Conservation (phyloP, 2,797 vertebrate genomes). For the Salmo trutta region DNA sequence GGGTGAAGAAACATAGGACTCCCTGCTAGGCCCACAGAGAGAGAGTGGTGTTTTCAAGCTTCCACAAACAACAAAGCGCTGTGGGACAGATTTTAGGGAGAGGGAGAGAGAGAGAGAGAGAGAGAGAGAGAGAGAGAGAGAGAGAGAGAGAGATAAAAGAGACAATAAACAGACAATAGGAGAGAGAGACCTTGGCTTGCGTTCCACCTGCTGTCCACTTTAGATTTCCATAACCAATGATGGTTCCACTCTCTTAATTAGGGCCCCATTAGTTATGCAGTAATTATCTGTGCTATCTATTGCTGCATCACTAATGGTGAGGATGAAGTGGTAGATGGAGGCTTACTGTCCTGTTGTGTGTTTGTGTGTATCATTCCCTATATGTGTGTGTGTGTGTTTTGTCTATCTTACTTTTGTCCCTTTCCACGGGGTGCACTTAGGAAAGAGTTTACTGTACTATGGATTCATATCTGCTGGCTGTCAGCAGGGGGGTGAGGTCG, state of each 20-base stretch:
- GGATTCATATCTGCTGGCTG: constrained; percentile 52
- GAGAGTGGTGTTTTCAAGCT: constrained; percentile 17
- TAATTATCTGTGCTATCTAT: constrained; percentile 51
- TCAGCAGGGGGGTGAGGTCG: constrained; percentile 54
- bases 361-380: background rate
- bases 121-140: background rate
- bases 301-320: constrained; percentile 52
- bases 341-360: constrained; percentile 49
- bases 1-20: constrained; percentile 20
- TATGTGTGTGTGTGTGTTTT: constrained; percentile 24
- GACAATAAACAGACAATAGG: background rate
- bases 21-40: background rate
- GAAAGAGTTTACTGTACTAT: constrained; percentile 39
- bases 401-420: constrained; percentile 52
- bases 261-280: constrained; percentile 55
- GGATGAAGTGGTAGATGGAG: constrained; percentile 59
- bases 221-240: constrained; percentile 44
- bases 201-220: constrained; percentile 52
- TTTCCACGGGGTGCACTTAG: constrained; percentile 35
- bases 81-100: background rate
- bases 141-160: background rate
- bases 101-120: constrained; percentile 4
- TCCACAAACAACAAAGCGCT: constrained; percentile 12
- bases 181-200: constrained; percentile 2
- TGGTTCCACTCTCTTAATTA: constrained; percentile 60